A percentile compares a stretch with the other conserved stretches of the same genome.
Conservation (phyloP, 37 sponge, comb jelly and placozoan species). For the Bolinopsis microptera region DNA sequence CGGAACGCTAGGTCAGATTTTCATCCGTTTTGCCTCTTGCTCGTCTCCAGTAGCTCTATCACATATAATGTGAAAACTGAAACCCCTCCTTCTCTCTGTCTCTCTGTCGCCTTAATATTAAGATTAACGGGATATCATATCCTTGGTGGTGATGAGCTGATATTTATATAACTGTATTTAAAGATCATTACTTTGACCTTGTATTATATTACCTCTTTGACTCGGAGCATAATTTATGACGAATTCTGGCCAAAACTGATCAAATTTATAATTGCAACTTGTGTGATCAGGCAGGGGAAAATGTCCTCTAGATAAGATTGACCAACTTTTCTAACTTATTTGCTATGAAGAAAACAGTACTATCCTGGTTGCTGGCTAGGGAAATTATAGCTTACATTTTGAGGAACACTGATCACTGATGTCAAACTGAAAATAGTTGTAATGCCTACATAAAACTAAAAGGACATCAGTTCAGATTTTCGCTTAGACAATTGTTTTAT, state of each 20-base stretch:
- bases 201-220: background rate
- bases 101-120: too few species aligned
- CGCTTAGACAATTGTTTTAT: background rate
- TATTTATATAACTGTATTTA: background rate
- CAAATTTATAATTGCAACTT: background rate
- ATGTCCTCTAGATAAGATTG: background rate
- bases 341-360: too few species aligned
- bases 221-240: background rate
- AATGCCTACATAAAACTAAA: background rate
- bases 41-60: too few species aligned
- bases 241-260: background rate
- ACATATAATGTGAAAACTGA: too few species aligned
- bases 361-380: too few species aligned
- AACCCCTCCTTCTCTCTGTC: too few species aligned
- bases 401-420: too few species aligned
- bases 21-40: too few species aligned
- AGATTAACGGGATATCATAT: too few species aligned
- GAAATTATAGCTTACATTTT: too few species aligned
- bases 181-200: background rate
- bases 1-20: too few species aligned
- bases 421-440: too few species aligned
- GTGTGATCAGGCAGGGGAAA: background rate
- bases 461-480: background rate
- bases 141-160: background rate
- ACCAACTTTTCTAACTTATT: background rate